Percentiles rank a stretch among this genome's conserved stretches.
These are phyloP conservation scores for Andrena trimmerana DNA, from an alignment of 2,888 invertebrate genomes.

Conservation along the genomic window DNA sequence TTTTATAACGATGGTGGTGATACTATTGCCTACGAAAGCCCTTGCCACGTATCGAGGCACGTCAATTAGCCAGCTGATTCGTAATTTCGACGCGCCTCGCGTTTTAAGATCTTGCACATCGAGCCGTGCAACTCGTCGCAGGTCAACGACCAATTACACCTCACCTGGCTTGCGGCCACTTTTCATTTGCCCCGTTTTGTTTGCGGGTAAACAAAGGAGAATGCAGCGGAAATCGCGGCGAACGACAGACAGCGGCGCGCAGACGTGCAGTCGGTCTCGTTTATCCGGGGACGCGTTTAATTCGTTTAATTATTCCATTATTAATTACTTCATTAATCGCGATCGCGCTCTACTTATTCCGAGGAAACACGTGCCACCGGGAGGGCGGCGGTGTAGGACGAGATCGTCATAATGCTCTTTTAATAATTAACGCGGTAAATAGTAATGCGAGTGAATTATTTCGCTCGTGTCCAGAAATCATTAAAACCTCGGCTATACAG, in stretches of 20 bases:
- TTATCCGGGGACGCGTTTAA: constrained; percentile 49
- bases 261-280: constrained; percentile 28
- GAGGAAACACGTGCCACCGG: background rate
- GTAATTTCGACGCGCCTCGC: background rate
- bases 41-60: background rate
- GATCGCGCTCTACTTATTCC: constrained; percentile 60
- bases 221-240: constrained; percentile 32
- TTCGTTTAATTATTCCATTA: constrained; percentile 65
- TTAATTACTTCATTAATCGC: constrained; percentile 65
- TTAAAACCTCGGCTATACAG: constrained; percentile 34
- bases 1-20: background rate
- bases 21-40: background rate
- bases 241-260: constrained; percentile 1
- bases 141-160: constrained; percentile 32
- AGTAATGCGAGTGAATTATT: constrained; percentile 54
- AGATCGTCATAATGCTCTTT: constrained; percentile 56
- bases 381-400: constrained; percentile 7
- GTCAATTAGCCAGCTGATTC: background rate
- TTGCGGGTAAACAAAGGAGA: constrained; percentile 50
- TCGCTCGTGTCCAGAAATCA: constrained; percentile 40
- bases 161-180: constrained; percentile 14
- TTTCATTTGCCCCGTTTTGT: constrained; percentile 29
- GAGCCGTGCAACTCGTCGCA: constrained; percentile 15
- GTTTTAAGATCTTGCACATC: constrained; percentile 11
- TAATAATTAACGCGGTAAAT: constrained; percentile 62